A percentile compares a stretch with the other conserved stretches of the same genome.
Conservation (phyloP, 2,113 vertebrate species). For the Antennarius striatus region DNA sequence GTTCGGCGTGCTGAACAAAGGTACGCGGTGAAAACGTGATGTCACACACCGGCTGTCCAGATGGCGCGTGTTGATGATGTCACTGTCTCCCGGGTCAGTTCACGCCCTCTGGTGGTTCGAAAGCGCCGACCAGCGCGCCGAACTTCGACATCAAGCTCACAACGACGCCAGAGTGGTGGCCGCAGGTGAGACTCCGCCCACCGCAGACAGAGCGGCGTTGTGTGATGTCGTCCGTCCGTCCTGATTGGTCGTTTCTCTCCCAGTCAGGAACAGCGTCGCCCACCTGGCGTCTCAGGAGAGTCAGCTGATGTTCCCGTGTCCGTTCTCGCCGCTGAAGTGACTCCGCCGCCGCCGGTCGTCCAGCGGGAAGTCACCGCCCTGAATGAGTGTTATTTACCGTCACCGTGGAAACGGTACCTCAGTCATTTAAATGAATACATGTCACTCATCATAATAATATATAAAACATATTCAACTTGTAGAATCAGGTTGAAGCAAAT, state of each 20-base stretch:
- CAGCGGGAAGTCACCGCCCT: too few relatives aligned
- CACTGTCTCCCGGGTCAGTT: conserved; percentile 71
- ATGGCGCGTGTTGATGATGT: neutral
- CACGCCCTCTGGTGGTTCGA: conserved; percentile 90
- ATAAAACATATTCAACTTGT: too few relatives aligned
- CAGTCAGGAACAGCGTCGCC: conserved; percentile 84
- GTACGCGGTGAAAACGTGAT: conserved; percentile 64
- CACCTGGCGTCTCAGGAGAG: conserved; percentile 86
- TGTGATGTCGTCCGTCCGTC: neutral
- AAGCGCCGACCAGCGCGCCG: conserved; percentile 83
- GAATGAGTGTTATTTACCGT: too few relatives aligned
- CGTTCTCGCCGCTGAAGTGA: conserved; percentile 87
- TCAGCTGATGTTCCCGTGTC: conserved; percentile 82
- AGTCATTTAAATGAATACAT: too few relatives aligned
- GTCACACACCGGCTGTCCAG: neutral
- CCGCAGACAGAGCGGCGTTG: too few relatives aligned
- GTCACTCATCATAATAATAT: too few relatives aligned
- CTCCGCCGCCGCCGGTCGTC: neutral
- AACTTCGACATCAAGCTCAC: conserved; percentile 82
- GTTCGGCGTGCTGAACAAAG: conserved; percentile 86
- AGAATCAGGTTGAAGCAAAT: too few relatives aligned
- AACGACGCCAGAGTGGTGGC: conserved; percentile 87
- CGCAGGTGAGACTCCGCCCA: conserved; percentile 82
- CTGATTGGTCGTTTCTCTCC: conserved; percentile 12
- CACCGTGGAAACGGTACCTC: too few relatives aligned